These are phyloP conservation scores for Percina caprodes DNA, from an alignment of 2,113 vertebrate genomes.

Conservation along the genomic window DNA sequence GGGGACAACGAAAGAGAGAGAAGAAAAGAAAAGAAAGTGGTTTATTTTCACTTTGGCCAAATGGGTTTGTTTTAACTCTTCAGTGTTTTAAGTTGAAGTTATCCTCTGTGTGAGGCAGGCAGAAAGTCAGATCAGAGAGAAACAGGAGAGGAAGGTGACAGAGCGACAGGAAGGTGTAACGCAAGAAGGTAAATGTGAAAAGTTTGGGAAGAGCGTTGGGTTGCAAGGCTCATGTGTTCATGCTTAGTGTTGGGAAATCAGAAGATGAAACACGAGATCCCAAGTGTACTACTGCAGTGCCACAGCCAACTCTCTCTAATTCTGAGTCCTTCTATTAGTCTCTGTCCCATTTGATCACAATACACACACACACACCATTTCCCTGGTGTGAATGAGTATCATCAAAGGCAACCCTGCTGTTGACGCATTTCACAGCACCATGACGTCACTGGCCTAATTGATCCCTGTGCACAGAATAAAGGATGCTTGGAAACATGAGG, in stretches of 20 bases:
- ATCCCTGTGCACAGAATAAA: slow-evolving; percentile 36
- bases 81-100: slow-evolving; percentile 67
- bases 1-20: slow-evolving; percentile 20
- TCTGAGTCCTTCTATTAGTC: slow-evolving; percentile 3
- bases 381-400: slow-evolving; percentile 26
- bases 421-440: slow-evolving; percentile 61
- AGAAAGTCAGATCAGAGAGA: slow-evolving; percentile 46
- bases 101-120: slow-evolving; percentile 50
- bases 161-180: slow-evolving; percentile 60
- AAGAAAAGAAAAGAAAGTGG: slow-evolving; percentile 40
- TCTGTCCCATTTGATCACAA: slow-evolving; percentile 22
- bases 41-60: slow-evolving; percentile 79
- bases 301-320: slow-evolving; percentile 34
- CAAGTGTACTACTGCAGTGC: slow-evolving; percentile 43
- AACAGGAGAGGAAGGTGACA: slow-evolving; percentile 41
- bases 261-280: slow-evolving; percentile 57
- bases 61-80: slow-evolving; percentile 76
- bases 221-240: slow-evolving; percentile 59
- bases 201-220: neutral
- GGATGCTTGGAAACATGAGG: slow-evolving; percentile 20
- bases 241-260: slow-evolving; percentile 71
- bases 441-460: slow-evolving; percentile 58
- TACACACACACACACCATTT: slow-evolving; percentile 34
- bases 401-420: slow-evolving; percentile 35
- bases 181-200: slow-evolving; percentile 54